Evolutionary conservation across 2,113 vertebrate genomes (phyloP).

Genomic region (Monarcha castaneiventris): DNA sequence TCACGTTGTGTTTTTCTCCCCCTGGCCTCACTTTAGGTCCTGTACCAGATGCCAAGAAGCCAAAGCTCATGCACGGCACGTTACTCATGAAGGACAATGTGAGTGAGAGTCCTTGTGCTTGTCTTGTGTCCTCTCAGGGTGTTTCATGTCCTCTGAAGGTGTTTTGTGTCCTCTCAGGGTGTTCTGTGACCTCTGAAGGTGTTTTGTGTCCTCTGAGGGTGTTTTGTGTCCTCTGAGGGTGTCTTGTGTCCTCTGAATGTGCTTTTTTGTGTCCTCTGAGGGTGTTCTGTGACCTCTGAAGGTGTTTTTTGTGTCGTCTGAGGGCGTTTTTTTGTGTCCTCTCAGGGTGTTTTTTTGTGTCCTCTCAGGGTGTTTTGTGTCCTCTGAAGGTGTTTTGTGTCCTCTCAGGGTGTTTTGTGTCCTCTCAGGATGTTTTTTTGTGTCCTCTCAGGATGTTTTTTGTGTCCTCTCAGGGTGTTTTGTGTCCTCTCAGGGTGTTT

Average conservation of each 20-base stretch:
- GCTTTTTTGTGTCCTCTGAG: background rate
- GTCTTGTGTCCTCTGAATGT: background rate
- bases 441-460: background rate
- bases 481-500: no score
- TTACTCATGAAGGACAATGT: conserved; percentile 96
- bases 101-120: conserved; percentile 32
- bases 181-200: background rate
- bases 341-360: background rate
- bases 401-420: background rate
- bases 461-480: background rate
- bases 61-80: conserved; percentile 88
- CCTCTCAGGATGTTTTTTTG: background rate
- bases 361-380: background rate
- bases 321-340: no score
- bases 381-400: background rate
- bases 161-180: background rate
- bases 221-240: background rate
- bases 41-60: conserved; percentile 86
- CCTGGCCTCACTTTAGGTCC: conserved; percentile 68
- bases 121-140: no score
- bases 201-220: background rate
- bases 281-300: no score
- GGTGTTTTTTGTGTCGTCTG: no score
- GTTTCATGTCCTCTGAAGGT: background rate
- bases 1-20: rapidly evolving